Evolutionary conservation across 1,140 invertebrate species (phyloP).

Genomic region (Platyscapa corneri): DNA sequence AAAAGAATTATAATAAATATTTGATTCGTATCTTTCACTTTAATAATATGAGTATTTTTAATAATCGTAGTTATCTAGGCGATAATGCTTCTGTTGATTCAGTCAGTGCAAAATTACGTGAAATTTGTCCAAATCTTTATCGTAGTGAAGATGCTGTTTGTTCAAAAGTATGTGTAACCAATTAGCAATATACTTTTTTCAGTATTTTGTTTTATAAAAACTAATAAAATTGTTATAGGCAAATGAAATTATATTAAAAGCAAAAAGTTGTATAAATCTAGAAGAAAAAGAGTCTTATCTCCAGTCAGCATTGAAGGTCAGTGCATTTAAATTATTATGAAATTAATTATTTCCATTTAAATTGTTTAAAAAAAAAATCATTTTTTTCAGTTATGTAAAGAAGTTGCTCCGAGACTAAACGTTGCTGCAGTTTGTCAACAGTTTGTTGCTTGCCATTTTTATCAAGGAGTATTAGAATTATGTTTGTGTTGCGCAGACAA

Average conservation of each 20-base stretch:
- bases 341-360: neutral
- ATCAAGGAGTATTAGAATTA: conserved; percentile 91
- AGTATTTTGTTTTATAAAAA: conserved; percentile 5
- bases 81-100: conserved; percentile 96
- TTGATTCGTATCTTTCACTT: conserved; percentile 1
- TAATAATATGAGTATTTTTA: conserved; percentile 43
- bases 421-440: conserved; percentile 85
- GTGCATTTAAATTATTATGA: neutral
- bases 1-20: conserved; percentile 33
- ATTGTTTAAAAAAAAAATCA: neutral
- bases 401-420: conserved; percentile 87
- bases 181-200: conserved; percentile 26
- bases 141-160: conserved; percentile 96
- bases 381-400: conserved; percentile 83
- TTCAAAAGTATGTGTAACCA: conserved; percentile 81
- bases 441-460: conserved; percentile 85
- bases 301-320: conserved; percentile 81
- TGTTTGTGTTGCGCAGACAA: conserved; percentile 88
- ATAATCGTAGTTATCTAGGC: conserved; percentile 86
- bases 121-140: conserved; percentile 95
- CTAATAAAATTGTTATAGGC: conserved; percentile 76
- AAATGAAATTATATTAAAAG: conserved; percentile 89
- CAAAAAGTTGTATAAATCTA: conserved; percentile 80
- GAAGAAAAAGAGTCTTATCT: conserved; percentile 84
- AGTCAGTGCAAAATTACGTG: conserved; percentile 90